Conservation (phyloP, 2,113 vertebrate genomes). For the Coreoperca whiteheadi region DNA sequence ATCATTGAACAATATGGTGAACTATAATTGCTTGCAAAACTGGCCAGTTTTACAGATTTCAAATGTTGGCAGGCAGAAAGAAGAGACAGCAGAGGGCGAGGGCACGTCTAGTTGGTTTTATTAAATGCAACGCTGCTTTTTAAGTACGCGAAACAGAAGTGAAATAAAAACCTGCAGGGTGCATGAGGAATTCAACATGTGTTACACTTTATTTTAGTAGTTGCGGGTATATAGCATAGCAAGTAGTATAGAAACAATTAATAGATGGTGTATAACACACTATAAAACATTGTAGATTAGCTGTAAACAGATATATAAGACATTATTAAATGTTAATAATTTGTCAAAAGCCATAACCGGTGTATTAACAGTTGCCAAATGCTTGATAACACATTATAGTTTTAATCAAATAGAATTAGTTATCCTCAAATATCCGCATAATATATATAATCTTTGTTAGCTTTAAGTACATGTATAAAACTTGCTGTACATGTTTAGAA, state of each 20-base stretch:
- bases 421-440: not conserved
- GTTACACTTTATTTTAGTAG: not conserved
- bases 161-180: not conserved
- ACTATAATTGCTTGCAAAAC: slow-evolving; percentile 23
- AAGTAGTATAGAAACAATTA: not conserved
- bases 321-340: not conserved
- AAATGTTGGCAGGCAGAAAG: not conserved
- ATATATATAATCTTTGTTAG: not conserved
- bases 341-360: not conserved
- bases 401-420: not conserved
- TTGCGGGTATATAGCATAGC: too few relatives aligned
- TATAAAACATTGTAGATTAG: not conserved
- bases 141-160: not conserved
- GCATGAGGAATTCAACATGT: not conserved
- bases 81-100: not conserved
- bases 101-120: not conserved
- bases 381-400: too few relatives aligned
- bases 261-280: not conserved
- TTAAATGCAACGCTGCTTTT: not conserved
- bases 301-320: not conserved
- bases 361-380: too few relatives aligned
- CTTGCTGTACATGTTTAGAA: not conserved
- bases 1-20: slow-evolving; percentile 35
- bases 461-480: not conserved
- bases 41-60: slow-evolving; percentile 20